A percentile compares a stretch with the other conserved stretches of the same genome.
Conservation (phyloP, 1,140 invertebrate species). For the Neotoxoptera formosana region DNA sequence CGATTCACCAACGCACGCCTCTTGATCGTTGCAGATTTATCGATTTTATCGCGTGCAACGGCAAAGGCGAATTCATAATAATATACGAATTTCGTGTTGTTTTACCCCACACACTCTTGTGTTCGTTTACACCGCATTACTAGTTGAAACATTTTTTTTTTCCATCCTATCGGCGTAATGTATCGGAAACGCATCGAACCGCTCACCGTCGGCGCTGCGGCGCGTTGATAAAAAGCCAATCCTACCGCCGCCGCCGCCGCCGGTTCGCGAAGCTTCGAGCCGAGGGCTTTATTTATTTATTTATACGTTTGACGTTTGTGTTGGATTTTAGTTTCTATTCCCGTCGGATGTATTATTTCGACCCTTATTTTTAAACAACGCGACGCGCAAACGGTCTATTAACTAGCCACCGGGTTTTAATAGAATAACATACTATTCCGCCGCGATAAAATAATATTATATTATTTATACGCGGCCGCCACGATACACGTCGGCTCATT, state of each 20-base stretch:
- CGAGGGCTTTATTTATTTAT: not conserved
- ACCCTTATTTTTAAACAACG: slow-evolving; percentile 11
- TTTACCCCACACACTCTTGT: not conserved
- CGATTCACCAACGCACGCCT: not conserved
- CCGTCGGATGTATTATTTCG: not conserved
- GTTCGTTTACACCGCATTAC: not conserved
- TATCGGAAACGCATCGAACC: not conserved
- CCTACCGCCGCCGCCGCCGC: not conserved
- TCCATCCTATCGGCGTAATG: not conserved
- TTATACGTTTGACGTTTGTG: slow-evolving; percentile 13
- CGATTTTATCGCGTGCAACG: not conserved
- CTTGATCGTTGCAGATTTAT: not conserved
- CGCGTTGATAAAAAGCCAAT: not conserved
- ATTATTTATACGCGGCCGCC: not conserved
- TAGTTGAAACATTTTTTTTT: slow-evolving; percentile 19
- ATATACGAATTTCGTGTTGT: not conserved
- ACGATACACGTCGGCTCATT: not conserved
- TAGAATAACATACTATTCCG: too few relatives aligned
- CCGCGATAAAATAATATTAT: not conserved
- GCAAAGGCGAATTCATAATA: not conserved
- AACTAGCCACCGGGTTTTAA: not conserved
- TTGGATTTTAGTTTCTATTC: slow-evolving; percentile 7
- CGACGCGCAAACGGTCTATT: not conserved
- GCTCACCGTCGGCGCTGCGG: not conserved
- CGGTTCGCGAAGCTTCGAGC: not conserved